Percentiles rank a stretch among this genome's conserved stretches.
These are phyloP conservation scores for Clanis bilineata DNA, from an alignment of 2,888 invertebrate species.

Conservation along the genomic window DNA sequence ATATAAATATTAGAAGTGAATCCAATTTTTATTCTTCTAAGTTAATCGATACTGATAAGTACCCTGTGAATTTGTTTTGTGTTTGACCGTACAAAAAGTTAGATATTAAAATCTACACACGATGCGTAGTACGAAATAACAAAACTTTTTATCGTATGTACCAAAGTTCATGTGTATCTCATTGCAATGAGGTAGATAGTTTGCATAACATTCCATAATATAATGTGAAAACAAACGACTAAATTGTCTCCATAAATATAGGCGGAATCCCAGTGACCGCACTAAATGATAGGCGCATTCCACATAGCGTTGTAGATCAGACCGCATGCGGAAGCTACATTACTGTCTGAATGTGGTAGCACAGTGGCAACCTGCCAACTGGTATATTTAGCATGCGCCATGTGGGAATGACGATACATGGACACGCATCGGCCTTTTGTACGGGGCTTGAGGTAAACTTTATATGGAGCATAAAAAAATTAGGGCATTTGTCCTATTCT, in stretches of 20 bases:
- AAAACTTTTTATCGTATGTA: too few species aligned
- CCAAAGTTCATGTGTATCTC: too few species aligned
- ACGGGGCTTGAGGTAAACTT: not conserved
- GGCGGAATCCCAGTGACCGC: slow-evolving; percentile 5
- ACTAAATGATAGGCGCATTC: slow-evolving; percentile 5
- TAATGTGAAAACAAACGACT: not conserved
- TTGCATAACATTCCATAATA: not conserved
- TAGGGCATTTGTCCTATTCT: not conserved
- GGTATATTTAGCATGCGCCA: not conserved
- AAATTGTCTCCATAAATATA: slow-evolving; percentile 1
- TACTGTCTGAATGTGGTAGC: not conserved
- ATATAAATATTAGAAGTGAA: too few species aligned
- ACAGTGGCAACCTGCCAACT: not conserved
- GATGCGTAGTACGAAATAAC: too few species aligned
- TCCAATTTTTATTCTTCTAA: too few species aligned
- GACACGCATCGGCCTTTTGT: not conserved
- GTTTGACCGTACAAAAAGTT: too few species aligned
- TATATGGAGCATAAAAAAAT: not conserved
- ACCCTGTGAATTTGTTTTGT: too few species aligned
- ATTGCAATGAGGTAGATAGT: not conserved
- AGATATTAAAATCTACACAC: too few species aligned
- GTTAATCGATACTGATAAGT: too few species aligned
- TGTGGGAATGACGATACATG: not conserved
- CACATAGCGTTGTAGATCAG: slow-evolving; percentile 4
- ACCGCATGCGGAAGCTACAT: slow-evolving; percentile 4